These are phyloP conservation scores for Sphyrna mokarran DNA, from an alignment of 2,113 vertebrate species.

Conservation along the genomic window DNA sequence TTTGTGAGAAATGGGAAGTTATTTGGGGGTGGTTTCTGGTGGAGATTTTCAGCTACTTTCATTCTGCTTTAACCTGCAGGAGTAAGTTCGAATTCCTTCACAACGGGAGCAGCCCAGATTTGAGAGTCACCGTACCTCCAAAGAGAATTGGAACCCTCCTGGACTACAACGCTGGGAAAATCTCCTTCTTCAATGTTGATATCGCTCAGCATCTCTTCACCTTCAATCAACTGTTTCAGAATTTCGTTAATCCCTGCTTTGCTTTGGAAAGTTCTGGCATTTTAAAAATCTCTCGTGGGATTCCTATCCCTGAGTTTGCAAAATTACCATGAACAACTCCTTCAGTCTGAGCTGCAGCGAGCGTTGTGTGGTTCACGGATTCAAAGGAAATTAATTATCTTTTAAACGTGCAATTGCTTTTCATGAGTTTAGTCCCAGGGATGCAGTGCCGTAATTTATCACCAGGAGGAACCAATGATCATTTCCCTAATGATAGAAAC, in stretches of 20 bases:
- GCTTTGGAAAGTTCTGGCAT: slow-evolving; percentile 74
- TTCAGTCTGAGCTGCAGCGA: no score
- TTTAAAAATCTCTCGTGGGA: slow-evolving; percentile 65
- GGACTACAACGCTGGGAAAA: slow-evolving; percentile 66
- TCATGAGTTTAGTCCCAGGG: background rate
- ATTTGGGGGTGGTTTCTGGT: background rate
- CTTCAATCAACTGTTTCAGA: slow-evolving; percentile 63
- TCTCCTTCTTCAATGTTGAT: slow-evolving; percentile 80
- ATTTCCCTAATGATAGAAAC: background rate
- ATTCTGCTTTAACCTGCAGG: slow-evolving; percentile 50
- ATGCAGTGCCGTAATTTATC: background rate
- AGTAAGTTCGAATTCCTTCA: slow-evolving; percentile 86
- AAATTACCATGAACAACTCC: slow-evolving; percentile 13
- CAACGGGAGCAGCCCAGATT: slow-evolving; percentile 63
- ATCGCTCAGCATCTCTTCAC: slow-evolving; percentile 78
- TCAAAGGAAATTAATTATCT: background rate
- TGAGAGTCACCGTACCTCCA: slow-evolving; percentile 58
- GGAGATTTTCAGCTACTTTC: background rate
- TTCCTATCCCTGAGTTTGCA: slow-evolving; percentile 53
- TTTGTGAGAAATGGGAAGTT: background rate
- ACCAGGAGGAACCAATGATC: background rate
- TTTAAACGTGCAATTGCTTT: background rate
- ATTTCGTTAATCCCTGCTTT: slow-evolving; percentile 80
- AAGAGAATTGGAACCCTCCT: slow-evolving; percentile 68
- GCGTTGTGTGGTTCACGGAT: background rate